Conservation (phyloP, 1,140 invertebrate genomes). For the Microplitis demolitor region DNA sequence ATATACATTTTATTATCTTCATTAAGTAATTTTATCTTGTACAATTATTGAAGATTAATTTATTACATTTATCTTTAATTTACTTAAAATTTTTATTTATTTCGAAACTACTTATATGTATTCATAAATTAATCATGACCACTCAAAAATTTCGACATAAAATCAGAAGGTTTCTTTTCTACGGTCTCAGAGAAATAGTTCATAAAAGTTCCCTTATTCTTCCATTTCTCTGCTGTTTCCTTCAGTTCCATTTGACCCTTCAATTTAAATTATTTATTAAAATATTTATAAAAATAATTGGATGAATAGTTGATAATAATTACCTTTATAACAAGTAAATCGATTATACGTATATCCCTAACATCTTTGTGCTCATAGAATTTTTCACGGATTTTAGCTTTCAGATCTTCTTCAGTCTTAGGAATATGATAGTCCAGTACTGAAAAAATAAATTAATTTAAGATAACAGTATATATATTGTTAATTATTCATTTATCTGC, state of each 20-base stretch:
- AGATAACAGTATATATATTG: no score
- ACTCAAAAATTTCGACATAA: slow-evolving; percentile 88
- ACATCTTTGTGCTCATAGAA: slow-evolving; percentile 79
- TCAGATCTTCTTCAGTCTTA: slow-evolving; percentile 69
- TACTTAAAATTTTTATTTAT: neutral
- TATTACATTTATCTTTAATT: neutral
- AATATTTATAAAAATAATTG: slow-evolving; percentile 14
- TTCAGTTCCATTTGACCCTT: slow-evolving; percentile 94
- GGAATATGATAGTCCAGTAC: slow-evolving; percentile 81
- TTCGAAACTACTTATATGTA: slow-evolving; percentile 1
- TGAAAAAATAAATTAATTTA: slow-evolving; percentile 56
- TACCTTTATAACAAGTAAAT: slow-evolving; percentile 91
- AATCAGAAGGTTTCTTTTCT: slow-evolving; percentile 86
- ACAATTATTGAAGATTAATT: slow-evolving; percentile 9
- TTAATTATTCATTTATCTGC: no score
- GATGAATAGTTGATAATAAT: neutral
- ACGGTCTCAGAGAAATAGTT: slow-evolving; percentile 82
- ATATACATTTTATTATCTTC: slow-evolving; percentile 11
- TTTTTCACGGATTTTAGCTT: slow-evolving; percentile 77
- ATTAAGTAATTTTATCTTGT: neutral
- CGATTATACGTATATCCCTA: slow-evolving; percentile 85
- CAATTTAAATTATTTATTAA: slow-evolving; percentile 39
- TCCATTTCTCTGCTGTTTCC: slow-evolving; percentile 85
- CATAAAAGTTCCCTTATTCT: slow-evolving; percentile 87
- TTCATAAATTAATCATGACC: slow-evolving; percentile 65